A percentile compares a stretch with the other conserved stretches of the same genome.
phyloP scores from a whole-genome alignment of 1,140 invertebrate species.

The Hermatobates lingyangjiaoensis region DNA sequence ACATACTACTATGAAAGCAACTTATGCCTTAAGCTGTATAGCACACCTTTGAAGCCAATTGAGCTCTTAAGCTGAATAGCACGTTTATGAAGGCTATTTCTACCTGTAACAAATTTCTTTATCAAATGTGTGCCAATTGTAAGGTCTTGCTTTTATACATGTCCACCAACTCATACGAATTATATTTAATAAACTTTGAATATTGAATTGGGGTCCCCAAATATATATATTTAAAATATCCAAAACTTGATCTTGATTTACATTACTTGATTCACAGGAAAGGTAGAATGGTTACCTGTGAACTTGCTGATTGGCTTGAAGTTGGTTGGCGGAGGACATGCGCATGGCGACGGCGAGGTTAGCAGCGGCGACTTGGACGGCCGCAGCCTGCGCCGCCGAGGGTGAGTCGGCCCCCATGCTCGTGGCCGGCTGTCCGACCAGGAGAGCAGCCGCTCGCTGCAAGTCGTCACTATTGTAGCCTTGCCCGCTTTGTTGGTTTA shows the following conservation, averaged over 20 bases:
- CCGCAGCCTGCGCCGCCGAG: slow-evolving; percentile 22
- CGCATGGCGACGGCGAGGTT: slow-evolving; percentile 58
- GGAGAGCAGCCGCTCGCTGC: slow-evolving; percentile 50
- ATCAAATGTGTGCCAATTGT: too few species aligned
- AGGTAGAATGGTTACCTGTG: slow-evolving; percentile 17
- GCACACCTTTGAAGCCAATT: too few species aligned
- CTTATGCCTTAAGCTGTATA: too few species aligned
- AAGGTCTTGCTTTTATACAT: too few species aligned
- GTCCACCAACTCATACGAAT: too few species aligned
- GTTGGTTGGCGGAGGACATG: slow-evolving; percentile 28
- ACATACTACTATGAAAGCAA: too few species aligned
- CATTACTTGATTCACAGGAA: not conserved
- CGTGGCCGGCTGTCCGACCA: slow-evolving; percentile 25
- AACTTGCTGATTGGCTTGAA: slow-evolving; percentile 18
- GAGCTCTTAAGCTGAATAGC: too few species aligned
- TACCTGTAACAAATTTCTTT: too few species aligned
- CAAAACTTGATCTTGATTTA: not conserved
- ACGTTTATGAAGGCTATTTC: too few species aligned
- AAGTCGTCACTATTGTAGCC: slow-evolving; percentile 50
- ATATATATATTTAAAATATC: not conserved
- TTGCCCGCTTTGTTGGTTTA: slow-evolving; percentile 24
- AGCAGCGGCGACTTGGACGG: slow-evolving; percentile 48
- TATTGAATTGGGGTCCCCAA: not conserved
- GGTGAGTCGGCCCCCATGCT: slow-evolving; percentile 15
- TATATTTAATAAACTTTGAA: too few species aligned